Base-by-base conservation (phyloP, 2,797 vertebrate species). In the Orestias chungarensis region DNA sequence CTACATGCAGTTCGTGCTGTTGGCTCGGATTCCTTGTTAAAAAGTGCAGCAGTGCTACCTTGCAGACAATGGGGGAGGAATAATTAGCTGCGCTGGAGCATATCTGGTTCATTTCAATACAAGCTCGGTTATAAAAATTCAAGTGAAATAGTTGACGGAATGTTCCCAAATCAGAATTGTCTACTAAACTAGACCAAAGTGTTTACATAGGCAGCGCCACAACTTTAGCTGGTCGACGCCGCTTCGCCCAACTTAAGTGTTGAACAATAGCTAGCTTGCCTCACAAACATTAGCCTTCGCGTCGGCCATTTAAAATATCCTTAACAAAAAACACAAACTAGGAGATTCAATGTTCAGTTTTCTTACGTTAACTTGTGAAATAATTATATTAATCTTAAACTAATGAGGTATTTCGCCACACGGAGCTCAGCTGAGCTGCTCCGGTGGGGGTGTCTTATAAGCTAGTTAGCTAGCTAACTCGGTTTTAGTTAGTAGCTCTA, bases 181-280 rank as follows among this genome's bases (percentile, higher is more conserved):
- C 0, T 6, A 67, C 55, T 55, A 25, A 80, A 81, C n/a, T 10
- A 14, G 2, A 6, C 17, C 62, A 23, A 23, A 15, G 7, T 17
- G 33, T 65, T 8, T 10, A 82, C 81, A 59, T 9, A 1, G 12
- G 57, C 66, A 57, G 61, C 42, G 47, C 18, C 23, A 3, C n/a
- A 47, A 68, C 57, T 74, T 29, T 11, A 4, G 44, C 82, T 3
- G 67, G 68, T 61, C 73, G 43, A 65, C 77, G 44, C 61, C 70
- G 82, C 72, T 81, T 57, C 75, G 78, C 69, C 74, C 75, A 93
- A 89, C 91, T 92, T 82, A 72, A 84, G 88, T 86, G 67, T 69
- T 64, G 86, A 93, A 92, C 91, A 92, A 92, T 92, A 68, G 91
- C 89, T 88, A 87, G 83, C 85, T 62, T 75, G 35, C 29, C 14